A percentile compares a stretch with the other conserved stretches of the same genome.
These are phyloP conservation scores for Myzus persicae DNA, from an alignment of 1,140 invertebrate species.

Conservation along the genomic window DNA sequence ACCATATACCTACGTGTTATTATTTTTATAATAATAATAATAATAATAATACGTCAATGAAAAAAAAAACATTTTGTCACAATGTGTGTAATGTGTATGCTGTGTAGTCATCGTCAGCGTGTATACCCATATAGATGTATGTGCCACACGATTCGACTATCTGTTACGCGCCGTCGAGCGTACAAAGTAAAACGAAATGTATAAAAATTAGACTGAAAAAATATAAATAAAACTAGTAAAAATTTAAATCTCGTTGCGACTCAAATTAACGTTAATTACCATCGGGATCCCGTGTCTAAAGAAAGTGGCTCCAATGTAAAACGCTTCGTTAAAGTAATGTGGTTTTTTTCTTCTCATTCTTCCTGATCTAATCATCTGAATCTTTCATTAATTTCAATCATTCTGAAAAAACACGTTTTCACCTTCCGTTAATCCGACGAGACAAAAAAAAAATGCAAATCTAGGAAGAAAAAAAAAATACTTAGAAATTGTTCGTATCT, in stretches of 20 bases:
- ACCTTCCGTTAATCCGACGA: slow-evolving; percentile 23
- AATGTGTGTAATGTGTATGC: neutral
- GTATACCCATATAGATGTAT: slow-evolving; percentile 28
- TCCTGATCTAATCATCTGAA: slow-evolving; percentile 39
- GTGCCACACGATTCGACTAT: slow-evolving; percentile 51
- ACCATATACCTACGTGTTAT: slow-evolving; percentile 33
- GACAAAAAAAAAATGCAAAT: slow-evolving; percentile 9
- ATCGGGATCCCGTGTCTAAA: slow-evolving; percentile 43
- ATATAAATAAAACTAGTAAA: slow-evolving; percentile 28
- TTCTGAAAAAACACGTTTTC: slow-evolving; percentile 38
- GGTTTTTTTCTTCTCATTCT: slow-evolving; percentile 29
- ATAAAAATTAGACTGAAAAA: slow-evolving; percentile 46
- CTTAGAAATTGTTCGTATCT: neutral
- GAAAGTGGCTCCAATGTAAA: slow-evolving; percentile 45
- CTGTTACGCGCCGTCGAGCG: slow-evolving; percentile 55
- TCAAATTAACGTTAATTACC: slow-evolving; percentile 56
- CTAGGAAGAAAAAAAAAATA: slow-evolving; percentile 8
- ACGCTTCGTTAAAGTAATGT: slow-evolving; percentile 47
- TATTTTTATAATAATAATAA: slow-evolving; percentile 21
- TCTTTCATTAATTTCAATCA: slow-evolving; percentile 43
- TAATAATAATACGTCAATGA: slow-evolving; percentile 33
- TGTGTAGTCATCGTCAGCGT: neutral
- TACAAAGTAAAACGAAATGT: slow-evolving; percentile 46
- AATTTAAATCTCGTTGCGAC: slow-evolving; percentile 26
- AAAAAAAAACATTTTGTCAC: slow-evolving; percentile 44